Conservation (phyloP, 2,797 vertebrate species). For the Diglossa cyanea region DNA sequence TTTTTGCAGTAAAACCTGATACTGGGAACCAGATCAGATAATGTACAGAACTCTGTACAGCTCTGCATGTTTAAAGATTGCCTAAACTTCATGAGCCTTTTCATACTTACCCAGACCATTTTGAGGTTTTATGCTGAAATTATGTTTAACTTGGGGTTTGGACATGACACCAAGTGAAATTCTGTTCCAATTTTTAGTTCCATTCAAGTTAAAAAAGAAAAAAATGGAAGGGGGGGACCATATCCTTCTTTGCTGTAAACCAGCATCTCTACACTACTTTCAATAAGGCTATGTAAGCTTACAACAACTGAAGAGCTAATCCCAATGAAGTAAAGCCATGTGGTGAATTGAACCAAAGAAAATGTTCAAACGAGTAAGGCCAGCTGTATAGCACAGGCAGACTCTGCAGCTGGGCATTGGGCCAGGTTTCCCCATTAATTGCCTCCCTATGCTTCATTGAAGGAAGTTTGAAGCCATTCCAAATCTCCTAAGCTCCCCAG, state of each 20-base stretch:
- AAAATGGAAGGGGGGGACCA: accelerated
- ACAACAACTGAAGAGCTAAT: slow-evolving; percentile 22
- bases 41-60: neutral
- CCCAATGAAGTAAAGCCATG: slow-evolving; percentile 27
- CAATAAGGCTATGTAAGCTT: neutral
- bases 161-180: neutral
- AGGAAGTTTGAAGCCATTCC: slow-evolving; percentile 52
- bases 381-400: slow-evolving; percentile 41
- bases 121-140: neutral
- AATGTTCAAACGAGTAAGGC: slow-evolving; percentile 49
- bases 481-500: slow-evolving; percentile 35
- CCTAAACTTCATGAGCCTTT: neutral
- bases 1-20: neutral
- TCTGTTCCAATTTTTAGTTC: neutral
- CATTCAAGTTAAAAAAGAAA: accelerated
- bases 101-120: neutral
- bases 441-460: slow-evolving; percentile 46
- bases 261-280: neutral
- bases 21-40: neutral
- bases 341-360: slow-evolving; percentile 49
- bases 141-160: neutral
- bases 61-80: neutral
- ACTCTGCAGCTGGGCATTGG: slow-evolving; percentile 26
- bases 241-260: neutral
- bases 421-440: slow-evolving; percentile 53